A percentile compares a stretch with the other conserved stretches of the same genome.
phyloP scores from a whole-genome alignment of 1,140 invertebrate genomes.

The Zophobas atratus region DNA sequence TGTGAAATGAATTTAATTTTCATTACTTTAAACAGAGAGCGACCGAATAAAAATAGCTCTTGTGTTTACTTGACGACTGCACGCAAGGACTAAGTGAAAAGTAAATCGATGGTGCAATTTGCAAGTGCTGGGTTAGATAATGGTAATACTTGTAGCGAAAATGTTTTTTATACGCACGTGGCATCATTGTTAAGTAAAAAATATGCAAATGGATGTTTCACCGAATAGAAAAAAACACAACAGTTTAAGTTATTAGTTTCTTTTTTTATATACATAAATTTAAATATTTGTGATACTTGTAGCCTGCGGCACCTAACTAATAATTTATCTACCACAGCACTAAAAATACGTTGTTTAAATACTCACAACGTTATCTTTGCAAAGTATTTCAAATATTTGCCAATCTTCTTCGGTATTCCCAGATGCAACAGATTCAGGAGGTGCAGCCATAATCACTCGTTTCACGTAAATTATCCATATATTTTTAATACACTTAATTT shows the following conservation, averaged over 20 bases:
- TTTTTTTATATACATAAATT: too few relatives aligned
- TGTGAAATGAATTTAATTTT: background rate
- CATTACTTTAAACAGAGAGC: background rate
- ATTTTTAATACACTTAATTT: conserved; percentile 6
- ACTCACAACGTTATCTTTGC: conserved; percentile 70
- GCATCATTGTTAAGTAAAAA: too few relatives aligned
- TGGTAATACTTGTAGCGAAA: too few relatives aligned
- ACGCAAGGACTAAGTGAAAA: conserved; percentile 16
- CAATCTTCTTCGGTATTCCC: conserved; percentile 76
- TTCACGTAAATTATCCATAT: conserved; percentile 24
- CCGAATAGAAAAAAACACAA: too few relatives aligned
- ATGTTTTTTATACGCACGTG: too few relatives aligned
- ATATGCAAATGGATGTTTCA: too few relatives aligned
- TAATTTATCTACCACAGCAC: too few relatives aligned
- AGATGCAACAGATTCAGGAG: conserved; percentile 56
- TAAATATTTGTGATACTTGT: too few relatives aligned
- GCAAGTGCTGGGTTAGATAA: background rate
- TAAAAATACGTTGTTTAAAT: conserved; percentile 1
- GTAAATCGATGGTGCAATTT: conserved; percentile 13
- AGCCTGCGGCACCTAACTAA: too few relatives aligned
- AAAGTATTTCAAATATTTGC: conserved; percentile 77
- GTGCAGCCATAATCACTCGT: conserved; percentile 40
- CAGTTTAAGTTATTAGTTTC: too few relatives aligned
- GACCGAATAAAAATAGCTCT: conserved; percentile 5
- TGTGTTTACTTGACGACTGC: background rate